Evolutionary conservation across 2,797 vertebrate species (phyloP), one percentile per base, ranked within the genome.

Genomic region (Acanthurus leucopareius): DNA sequence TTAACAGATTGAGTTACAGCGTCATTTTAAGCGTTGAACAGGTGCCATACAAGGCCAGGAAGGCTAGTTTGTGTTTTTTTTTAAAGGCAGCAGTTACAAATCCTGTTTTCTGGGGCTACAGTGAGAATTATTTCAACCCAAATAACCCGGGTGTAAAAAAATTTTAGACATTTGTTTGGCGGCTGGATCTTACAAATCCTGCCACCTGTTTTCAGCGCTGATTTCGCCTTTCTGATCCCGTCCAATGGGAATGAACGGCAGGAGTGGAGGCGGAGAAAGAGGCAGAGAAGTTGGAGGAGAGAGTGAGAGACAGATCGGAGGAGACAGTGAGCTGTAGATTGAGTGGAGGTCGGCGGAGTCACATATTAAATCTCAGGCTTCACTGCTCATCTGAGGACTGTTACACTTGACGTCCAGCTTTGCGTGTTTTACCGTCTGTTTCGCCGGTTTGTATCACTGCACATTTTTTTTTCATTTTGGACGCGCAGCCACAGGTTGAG

Each of bases 271-370:
- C 85, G 87, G 89, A 88, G 91, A 80, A 84, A 75, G 88, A 88
- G 89, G 86, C 74, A 88, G 91, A 91, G 92, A 94, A 93, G 93
- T 94, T 94, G 88, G 85, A 91, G 86, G 91, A 92, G 89, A 90
- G 92, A 89, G 92, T 90, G 91, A 89, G 92, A 88, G 85, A 90
- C 81, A 58, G 84, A 89, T 79, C 69, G 66, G 75, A 73, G 82
- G 83, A 90, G 88, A 84, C 89, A n/a, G 76, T 48, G 86, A 86
- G 86, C 85, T 65, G 77, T 16, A 58, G 78, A 84, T 57, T 59
- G 91, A 91, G 84, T 85, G 86, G 75, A 83, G 91, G 90, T 89
- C 88, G 82, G 82, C 57, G 74, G 81, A 92, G 81, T 87, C 88
- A 48, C 80, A 75, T 61, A 79, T 85, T 71, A 67, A 81, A 85